Evolutionary conservation across 2,797 vertebrate species (phyloP).

Genomic region (Poecile montanus): DNA sequence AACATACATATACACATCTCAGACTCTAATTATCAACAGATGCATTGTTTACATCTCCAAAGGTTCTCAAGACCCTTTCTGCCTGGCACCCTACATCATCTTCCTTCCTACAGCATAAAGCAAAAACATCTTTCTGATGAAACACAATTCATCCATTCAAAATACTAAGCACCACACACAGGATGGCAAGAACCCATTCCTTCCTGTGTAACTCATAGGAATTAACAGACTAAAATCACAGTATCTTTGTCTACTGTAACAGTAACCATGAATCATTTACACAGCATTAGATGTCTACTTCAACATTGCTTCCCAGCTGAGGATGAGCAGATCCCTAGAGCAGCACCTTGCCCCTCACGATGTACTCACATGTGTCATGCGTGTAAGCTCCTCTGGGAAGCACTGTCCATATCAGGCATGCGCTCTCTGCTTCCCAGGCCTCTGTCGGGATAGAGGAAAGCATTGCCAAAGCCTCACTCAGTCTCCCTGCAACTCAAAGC

Average conservation of each 20-base stretch:
- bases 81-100: neutral
- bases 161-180: neutral
- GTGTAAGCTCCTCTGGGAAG: neutral
- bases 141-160: neutral
- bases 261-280: neutral
- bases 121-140: neutral
- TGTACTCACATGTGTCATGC: neutral
- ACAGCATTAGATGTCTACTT: neutral
- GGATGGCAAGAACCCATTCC: neutral
- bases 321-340: neutral
- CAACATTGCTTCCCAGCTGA: neutral
- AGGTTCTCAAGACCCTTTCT: neutral
- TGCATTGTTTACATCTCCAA: neutral
- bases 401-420: neutral
- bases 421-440: neutral
- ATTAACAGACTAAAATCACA: neutral
- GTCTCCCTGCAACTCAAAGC: neutral
- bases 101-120: neutral
- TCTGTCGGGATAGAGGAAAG: neutral
- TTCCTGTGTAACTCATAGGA: neutral
- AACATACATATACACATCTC: neutral
- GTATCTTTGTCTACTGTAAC: neutral
- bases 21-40: neutral
- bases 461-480: neutral
- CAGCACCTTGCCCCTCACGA: neutral